These are phyloP conservation scores for Leptodactylus fuscus DNA, from an alignment of 2,113 vertebrate species.

Conservation along the genomic window DNA sequence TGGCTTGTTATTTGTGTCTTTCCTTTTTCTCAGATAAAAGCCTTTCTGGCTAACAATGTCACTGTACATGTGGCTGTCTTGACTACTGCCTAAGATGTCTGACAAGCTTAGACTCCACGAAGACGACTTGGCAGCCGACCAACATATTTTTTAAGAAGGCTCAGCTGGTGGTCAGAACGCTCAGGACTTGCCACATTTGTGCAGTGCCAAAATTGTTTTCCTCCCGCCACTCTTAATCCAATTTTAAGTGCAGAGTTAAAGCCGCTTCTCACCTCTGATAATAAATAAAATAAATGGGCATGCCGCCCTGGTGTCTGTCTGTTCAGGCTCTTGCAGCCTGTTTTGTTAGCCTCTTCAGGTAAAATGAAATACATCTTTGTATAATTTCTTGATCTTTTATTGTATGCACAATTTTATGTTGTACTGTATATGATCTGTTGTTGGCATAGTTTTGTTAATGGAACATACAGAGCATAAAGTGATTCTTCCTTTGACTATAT, in stretches of 20 bases:
- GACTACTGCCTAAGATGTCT: conserved; percentile 67
- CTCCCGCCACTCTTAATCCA: conserved; percentile 75
- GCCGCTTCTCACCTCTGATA: not conserved
- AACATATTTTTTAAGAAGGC: conserved; percentile 74
- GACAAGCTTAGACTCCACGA: conserved; percentile 70
- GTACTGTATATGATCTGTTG: too few species aligned
- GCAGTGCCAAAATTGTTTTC: conserved; percentile 75
- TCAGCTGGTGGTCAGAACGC: conserved; percentile 74
- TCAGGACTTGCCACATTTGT: conserved; percentile 70
- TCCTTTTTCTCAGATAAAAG: too few species aligned
- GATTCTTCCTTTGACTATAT: too few species aligned
- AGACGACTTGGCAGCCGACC: conserved; percentile 78
- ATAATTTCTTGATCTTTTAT: not conserved
- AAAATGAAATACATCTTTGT: not conserved
- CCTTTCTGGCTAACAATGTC: conserved; percentile 57
- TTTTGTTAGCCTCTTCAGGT: not conserved
- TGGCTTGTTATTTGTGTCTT: too few species aligned
- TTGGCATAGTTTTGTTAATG: too few species aligned
- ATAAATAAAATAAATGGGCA: not conserved
- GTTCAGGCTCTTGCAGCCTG: not conserved
- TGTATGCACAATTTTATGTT: too few species aligned
- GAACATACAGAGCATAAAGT: too few species aligned
- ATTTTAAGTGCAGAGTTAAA: conserved; percentile 68
- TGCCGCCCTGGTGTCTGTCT: not conserved
- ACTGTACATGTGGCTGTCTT: conserved; percentile 68